Evolutionary conservation across 2,797 vertebrate species (phyloP), one percentile per base, ranked within the genome.

Genomic region (Protonibea diacanthus): DNA sequence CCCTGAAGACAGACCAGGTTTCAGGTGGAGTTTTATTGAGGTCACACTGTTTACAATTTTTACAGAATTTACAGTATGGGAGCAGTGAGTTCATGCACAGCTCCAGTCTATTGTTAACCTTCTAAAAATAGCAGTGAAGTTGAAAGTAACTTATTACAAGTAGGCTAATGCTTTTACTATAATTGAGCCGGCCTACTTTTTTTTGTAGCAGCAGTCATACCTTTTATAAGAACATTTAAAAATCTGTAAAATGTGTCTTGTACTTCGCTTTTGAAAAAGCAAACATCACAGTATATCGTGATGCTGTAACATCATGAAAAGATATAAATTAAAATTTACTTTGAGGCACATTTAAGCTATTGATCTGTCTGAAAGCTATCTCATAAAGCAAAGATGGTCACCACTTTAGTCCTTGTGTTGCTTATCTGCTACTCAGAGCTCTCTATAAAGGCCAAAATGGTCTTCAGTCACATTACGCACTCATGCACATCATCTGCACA

Each of bases 81-180:
- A 23, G 21, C 3, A 21, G 3, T 73, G n/a, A 9, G 15, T 61
- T 17, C 17, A 48, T 21, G 18, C 47, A 71, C 38, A 67, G 23
- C 45, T 15, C 23, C 20, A 48, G 7, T 20, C 56, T 40, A 15
- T 45, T 53, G 44, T n/a, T 44, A 55, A 48, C 4, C 18, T n/a
- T 59, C 62, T 69, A 56, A 60, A 69, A 76, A 81, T 71, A 81
- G 65, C 53, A 60, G 33, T 53, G 13, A 57, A n/a, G 10, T 25
- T 3, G 20, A 69, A 44, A 76, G 42, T 64, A 76, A 59, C 47
- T 68, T 29, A 56, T 70, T 29, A 66, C 38, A 67, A 53, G 61
- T 33, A 62, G 78, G 45, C 27, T 71, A 64, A 61, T 49, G 13
- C 57, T n/a, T 44, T 63, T 51, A 57, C 25, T 70, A 5, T 42